Percentiles rank a stretch among this genome's conserved stretches.
Conservation (phyloP, 2,888 invertebrate genomes). For the Tridacna crocea region DNA sequence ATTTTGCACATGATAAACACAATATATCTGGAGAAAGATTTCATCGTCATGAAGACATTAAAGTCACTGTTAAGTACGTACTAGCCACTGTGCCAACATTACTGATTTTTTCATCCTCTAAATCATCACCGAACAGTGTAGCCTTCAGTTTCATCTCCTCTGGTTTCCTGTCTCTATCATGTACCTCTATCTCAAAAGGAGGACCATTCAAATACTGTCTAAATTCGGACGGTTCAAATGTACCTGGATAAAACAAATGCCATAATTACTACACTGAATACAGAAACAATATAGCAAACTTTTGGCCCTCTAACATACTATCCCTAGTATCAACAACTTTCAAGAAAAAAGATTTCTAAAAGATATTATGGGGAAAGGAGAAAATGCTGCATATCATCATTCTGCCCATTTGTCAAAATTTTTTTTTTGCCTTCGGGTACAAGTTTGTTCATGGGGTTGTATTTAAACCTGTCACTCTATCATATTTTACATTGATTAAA, state of each 20-base stretch:
- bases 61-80: slow-evolving; percentile 43
- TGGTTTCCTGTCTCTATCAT: slow-evolving; percentile 82
- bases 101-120: slow-evolving; percentile 83
- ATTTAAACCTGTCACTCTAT: no score
- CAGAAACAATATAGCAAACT: no score
- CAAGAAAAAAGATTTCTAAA: background rate
- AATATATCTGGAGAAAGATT: background rate
- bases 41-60: background rate
- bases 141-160: slow-evolving; percentile 77
- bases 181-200: slow-evolving; percentile 81
- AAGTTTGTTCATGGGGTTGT: no score
- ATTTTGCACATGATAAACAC: no score
- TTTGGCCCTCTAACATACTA: no score
- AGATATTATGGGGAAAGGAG: background rate
- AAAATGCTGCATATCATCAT: background rate
- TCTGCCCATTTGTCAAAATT: background rate
- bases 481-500: no score
- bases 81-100: slow-evolving; percentile 83
- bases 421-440: no score
- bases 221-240: slow-evolving; percentile 78
- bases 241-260: slow-evolving; percentile 64
- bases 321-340: no score
- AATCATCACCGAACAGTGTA: slow-evolving; percentile 83
- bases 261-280: no score
- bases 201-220: slow-evolving; percentile 82